phyloP scores from a whole-genome alignment of 2,113 vertebrate species.

The Etheostoma spectabile region DNA sequence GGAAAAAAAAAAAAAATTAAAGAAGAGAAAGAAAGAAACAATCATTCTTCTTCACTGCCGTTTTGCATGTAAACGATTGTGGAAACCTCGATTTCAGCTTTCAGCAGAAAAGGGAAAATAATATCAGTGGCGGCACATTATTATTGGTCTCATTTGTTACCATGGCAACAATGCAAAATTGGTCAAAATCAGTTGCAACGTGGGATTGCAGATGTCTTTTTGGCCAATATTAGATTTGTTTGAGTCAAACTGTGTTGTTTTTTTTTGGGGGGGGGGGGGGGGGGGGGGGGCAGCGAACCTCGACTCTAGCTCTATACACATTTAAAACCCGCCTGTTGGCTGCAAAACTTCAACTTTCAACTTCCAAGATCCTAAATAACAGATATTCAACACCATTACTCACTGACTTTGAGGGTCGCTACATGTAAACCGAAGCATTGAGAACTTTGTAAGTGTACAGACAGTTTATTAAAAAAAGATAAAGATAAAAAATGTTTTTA shows the following conservation, averaged over 20 bases:
- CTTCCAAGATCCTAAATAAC: too few relatives aligned
- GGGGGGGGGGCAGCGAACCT: not conserved
- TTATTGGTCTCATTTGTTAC: constrained; percentile 60
- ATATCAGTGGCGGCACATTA: constrained; percentile 29
- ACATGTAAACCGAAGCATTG: too few relatives aligned
- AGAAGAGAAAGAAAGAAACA: too few relatives aligned
- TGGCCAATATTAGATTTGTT: constrained; percentile 34
- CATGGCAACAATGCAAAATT: constrained; percentile 64
- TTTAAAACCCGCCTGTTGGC: too few relatives aligned
- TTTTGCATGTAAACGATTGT: constrained; percentile 5
- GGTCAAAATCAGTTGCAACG: constrained; percentile 40
- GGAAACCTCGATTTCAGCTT: constrained; percentile 18
- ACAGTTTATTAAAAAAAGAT: too few relatives aligned
- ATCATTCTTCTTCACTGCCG: not conserved
- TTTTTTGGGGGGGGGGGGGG: not conserved
- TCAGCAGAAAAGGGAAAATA: not conserved
- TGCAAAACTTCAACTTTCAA: too few relatives aligned
- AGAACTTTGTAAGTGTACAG: too few relatives aligned
- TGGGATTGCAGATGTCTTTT: constrained; percentile 24
- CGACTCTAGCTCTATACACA: too few relatives aligned
- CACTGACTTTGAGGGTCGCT: too few relatives aligned
- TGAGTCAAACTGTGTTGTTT: not conserved
- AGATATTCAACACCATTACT: too few relatives aligned
- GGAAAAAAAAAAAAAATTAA: not conserved
- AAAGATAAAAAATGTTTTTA: too few relatives aligned